Conservation (phyloP, 1,140 invertebrate genomes). For the Meloidogyne hapla region DNA sequence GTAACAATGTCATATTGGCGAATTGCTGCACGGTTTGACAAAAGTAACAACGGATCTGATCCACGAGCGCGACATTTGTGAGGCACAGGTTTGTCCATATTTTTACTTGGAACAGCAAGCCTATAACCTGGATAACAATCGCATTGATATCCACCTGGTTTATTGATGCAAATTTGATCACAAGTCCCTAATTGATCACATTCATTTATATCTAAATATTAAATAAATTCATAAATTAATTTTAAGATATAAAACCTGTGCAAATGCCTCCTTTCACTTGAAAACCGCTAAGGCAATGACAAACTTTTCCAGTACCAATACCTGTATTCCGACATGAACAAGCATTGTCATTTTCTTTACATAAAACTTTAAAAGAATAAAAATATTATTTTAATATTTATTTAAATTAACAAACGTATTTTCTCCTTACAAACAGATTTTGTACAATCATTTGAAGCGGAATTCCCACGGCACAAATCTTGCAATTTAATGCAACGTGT, state of each 20-base stretch:
- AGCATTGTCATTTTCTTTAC: slow-evolving; percentile 21
- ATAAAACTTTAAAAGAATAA: slow-evolving; percentile 13
- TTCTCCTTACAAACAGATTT: slow-evolving; percentile 34
- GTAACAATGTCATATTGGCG: slow-evolving; percentile 58
- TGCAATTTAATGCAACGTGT: slow-evolving; percentile 45
- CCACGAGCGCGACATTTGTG: slow-evolving; percentile 59
- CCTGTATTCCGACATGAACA: slow-evolving; percentile 44
- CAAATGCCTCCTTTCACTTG: slow-evolving; percentile 34
- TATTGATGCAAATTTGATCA: slow-evolving; percentile 68
- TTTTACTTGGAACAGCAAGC: slow-evolving; percentile 72
- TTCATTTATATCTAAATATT: slow-evolving; percentile 81
- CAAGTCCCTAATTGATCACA: slow-evolving; percentile 81
- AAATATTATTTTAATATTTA: background rate
- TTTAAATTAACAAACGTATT: slow-evolving; percentile 21
- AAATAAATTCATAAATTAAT: background rate
- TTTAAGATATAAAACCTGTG: slow-evolving; percentile 34
- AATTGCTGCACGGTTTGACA: slow-evolving; percentile 60
- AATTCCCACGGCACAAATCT: slow-evolving; percentile 44
- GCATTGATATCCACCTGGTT: slow-evolving; percentile 78
- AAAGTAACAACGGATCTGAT: slow-evolving; percentile 55
- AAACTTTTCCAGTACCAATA: slow-evolving; percentile 30
- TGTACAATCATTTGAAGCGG: background rate
- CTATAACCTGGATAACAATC: slow-evolving; percentile 82
- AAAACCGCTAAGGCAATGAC: slow-evolving; percentile 38
- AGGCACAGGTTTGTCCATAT: slow-evolving; percentile 19